These are phyloP conservation scores for Synergus itoensis DNA, from an alignment of 2,888 invertebrate species.

Conservation along the genomic window DNA sequence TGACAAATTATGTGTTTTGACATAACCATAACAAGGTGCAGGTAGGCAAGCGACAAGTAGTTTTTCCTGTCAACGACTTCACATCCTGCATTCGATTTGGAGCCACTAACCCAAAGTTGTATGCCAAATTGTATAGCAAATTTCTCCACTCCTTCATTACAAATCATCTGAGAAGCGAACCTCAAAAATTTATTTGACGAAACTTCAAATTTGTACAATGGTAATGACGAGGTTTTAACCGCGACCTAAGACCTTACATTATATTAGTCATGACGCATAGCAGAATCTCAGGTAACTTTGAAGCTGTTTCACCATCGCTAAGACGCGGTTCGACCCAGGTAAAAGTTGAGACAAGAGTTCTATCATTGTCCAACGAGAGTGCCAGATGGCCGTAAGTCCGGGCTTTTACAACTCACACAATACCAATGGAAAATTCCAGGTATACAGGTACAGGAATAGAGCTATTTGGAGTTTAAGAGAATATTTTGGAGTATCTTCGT, in stretches of 20 bases:
- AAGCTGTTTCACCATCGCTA: neutral
- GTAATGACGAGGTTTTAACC: constrained; percentile 65
- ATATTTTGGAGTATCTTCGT: too few relatives aligned
- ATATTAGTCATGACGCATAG: neutral
- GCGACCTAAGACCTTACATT: constrained; percentile 55
- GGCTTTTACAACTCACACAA: neutral
- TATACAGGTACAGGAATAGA: neutral
- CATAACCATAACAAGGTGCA: constrained; percentile 14
- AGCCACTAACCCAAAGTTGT: neutral
- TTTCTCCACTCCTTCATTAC: neutral
- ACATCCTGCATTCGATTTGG: neutral
- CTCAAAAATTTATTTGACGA: constrained; percentile 43
- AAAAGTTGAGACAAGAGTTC: constrained; percentile 35
- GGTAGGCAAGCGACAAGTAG: constrained; percentile 35
- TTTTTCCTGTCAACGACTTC: neutral
- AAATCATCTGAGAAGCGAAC: constrained; percentile 10
- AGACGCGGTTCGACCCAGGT: constrained; percentile 19
- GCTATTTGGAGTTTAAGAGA: neutral
- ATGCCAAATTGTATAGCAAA: neutral
- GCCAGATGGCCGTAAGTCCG: neutral
- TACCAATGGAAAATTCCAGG: constrained; percentile 41
- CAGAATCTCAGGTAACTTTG: constrained; percentile 35
- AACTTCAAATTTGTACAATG: constrained; percentile 61
- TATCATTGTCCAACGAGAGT: constrained; percentile 19
- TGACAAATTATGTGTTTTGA: constrained; percentile 39